Evolutionary conservation across 2,888 invertebrate species (phyloP), one percentile per base, ranked within the genome.

Genomic region (Lypha dubia): DNA sequence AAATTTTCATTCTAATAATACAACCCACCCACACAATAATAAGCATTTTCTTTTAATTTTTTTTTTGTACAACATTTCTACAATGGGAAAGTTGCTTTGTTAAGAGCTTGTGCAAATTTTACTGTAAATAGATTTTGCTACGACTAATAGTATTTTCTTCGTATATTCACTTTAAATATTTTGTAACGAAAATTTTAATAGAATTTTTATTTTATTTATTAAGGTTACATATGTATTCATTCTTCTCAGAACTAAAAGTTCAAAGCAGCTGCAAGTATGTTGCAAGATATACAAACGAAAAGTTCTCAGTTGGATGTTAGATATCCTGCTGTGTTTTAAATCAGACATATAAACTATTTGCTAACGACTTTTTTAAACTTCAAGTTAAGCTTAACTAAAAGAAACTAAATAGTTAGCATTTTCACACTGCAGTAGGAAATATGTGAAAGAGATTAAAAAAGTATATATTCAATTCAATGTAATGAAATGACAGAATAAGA

Each of bases 301-400:
- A 71, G 63, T 58, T 82, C 81, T 56, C 81, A 76, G 81, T 82
- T 58, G 75, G 81, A 71, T 76, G 70, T 71, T 70, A 49, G 81
- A 41, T 41, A 70, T 82, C 81, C 81, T 75, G 81, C 76, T 22
- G 81, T 63, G 70, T 71, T 70, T 76, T 71, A 41, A 73, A 75
- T 53, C 46, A 75, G 56, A 63, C 41, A 74, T 49, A 53, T 63
- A 38, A 70, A 76, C 70, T 46, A 71, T 75, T 70, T 58, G 70
- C 70, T 32, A 76, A 76, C 49, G 41, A 60, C 41, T 67, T 68
- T 58, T 60, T 56, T 5, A 22, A 58, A 58, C 20, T 38, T 1
- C 3, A 17, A 15, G 8, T 6, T 24, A 53, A 62, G 63, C 41
- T 17, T 15, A 62, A 49, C 20, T 49, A 35, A 35, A 63, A 77